Evolutionary conservation across 2,113 vertebrate species (phyloP), one percentile per base, ranked within the genome.

Genomic region (Thermophis baileyi): DNA sequence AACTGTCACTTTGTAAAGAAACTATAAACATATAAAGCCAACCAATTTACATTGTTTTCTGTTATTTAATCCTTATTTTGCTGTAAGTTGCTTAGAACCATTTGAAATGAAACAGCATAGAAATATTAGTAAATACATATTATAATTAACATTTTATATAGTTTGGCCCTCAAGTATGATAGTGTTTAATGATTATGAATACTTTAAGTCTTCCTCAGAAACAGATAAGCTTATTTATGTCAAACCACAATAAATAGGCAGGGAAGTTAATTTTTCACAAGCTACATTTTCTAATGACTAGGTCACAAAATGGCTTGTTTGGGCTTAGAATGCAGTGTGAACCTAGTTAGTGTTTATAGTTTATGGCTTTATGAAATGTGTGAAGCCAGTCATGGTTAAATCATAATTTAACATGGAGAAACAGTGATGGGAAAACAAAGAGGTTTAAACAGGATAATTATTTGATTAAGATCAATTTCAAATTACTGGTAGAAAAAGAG

Each of bases 181-280:
- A 11, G 60, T 63, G 0, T 5, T 18, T 8, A 40, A 30, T 11
- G 4, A 91, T 50, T 85, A 60, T 14, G 40, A 89, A 44, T 35
- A 54, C 40, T 60, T 60, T 60, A 60, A 60, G 57, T 27, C 57
- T 27, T 60, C 25, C 9, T 60, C 25, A 60, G 25, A 60, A 60
- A 60, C 57, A 27, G 57, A 60, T 60, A 57, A 57, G 25, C 25
- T 60, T 74, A 35, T 74, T 27, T 74, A 24, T 74, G 18, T n/a
- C 27, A 51, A 96, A 92, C 86, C 90, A 90, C 47, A 50, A 60
- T 93, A 54, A 93, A 94, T 3, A 86, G 93, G 95, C 44, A 44
- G 95, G 94, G 87, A 94, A 92, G 87, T 40, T 60, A 60, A 60
- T 60, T 60, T 60, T 30, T 25, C 25, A 60, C 57, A 60, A 60